A percentile compares a stretch with the other conserved stretches of the same genome.
These are phyloP conservation scores for Passer montanus DNA, from an alignment of 2,113 vertebrate species.

Conservation along the genomic window DNA sequence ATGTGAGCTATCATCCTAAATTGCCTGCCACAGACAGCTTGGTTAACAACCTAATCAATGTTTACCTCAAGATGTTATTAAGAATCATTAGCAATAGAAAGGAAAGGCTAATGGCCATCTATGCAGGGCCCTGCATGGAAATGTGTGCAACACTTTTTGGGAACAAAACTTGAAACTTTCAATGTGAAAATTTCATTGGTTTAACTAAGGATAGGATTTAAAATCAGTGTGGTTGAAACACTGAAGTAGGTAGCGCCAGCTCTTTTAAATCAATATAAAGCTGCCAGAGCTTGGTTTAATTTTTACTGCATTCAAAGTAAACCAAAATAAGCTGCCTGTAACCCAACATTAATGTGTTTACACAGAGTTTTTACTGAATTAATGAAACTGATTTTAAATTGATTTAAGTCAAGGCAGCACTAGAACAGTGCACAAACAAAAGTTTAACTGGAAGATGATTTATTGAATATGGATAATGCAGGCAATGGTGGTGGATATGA, in stretches of 20 bases:
- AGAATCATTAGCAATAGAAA: constrained; percentile 14
- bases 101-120: not conserved
- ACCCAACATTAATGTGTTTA: not conserved
- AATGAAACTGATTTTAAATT: not conserved
- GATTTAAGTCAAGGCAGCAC: not conserved
- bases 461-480: not conserved
- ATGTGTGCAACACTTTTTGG: not conserved
- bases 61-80: not conserved
- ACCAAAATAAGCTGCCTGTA: not conserved
- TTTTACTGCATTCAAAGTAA: not conserved
- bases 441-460: constrained; percentile 3
- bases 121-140: not conserved
- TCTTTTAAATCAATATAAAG: not conserved
- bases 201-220: not conserved
- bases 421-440: not conserved
- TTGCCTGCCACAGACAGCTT: constrained; percentile 7
- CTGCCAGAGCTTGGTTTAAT: not conserved
- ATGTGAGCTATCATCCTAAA: not conserved
- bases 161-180: not conserved
- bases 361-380: not conserved
- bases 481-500: not conserved
- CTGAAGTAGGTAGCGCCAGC: not conserved
- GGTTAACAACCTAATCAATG: constrained; percentile 29
- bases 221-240: not conserved
- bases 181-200: not conserved